Conservation (phyloP, 1,140 invertebrate genomes). For the Cherax quadricarinatus region DNA sequence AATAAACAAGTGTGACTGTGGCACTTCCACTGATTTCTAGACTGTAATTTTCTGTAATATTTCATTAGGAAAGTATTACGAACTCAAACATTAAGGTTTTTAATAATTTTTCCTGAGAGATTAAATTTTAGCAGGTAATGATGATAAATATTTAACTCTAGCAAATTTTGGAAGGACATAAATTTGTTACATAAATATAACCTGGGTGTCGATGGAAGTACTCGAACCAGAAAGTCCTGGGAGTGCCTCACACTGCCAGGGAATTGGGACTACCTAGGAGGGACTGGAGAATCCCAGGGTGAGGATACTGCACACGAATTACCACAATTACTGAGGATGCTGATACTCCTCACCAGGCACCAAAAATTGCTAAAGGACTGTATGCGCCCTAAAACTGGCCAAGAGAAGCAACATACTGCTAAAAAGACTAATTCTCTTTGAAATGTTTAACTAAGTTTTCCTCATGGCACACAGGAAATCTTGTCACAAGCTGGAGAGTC, state of each 20-base stretch:
- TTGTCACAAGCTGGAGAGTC: constrained; percentile 24
- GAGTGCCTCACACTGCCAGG: constrained; percentile 41
- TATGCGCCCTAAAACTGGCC: constrained; percentile 8
- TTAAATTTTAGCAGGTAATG: neutral
- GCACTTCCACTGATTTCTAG: constrained; percentile 42
- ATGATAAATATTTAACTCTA: neutral
- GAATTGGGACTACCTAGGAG: constrained; percentile 27
- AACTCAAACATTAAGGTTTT: neutral
- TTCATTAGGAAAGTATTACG: neutral
- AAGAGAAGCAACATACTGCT: constrained; percentile 14
- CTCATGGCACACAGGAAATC: constrained; percentile 27
- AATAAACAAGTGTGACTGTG: constrained; percentile 42
- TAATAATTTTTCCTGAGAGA: neutral
- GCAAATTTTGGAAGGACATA: neutral
- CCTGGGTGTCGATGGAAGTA: constrained; percentile 24
- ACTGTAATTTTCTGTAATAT: neutral
- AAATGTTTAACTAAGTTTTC: constrained; percentile 22
- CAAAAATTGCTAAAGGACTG: constrained; percentile 28
- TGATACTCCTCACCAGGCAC: constrained; percentile 38
- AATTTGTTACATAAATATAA: neutral
- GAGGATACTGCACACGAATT: constrained; percentile 31
- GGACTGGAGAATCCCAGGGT: constrained; percentile 44
- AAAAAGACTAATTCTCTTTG: constrained; percentile 20
- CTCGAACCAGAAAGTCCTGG: constrained; percentile 28
- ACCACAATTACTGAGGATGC: constrained; percentile 18